Evolutionary conservation across 2,888 invertebrate species (phyloP).

Genomic region (Gerris lacustris): DNA sequence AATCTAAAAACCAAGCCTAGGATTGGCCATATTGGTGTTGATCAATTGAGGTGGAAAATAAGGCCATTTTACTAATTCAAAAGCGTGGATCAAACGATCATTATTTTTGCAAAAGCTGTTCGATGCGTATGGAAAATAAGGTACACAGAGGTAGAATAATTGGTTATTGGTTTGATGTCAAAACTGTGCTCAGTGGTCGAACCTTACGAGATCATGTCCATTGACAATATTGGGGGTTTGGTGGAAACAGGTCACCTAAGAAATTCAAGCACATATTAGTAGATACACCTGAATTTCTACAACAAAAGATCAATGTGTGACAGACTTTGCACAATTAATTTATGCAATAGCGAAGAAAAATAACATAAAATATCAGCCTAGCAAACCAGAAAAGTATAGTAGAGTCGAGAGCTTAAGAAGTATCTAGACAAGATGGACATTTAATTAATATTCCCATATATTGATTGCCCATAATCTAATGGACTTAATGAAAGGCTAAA

Average conservation of each 20-base stretch:
- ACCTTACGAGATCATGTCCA: conserved; percentile 33
- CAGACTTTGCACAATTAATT: conserved; percentile 32
- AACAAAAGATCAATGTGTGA: conserved; percentile 30
- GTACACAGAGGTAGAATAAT: conserved; percentile 23
- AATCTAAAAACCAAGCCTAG: not conserved
- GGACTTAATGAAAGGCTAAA: conserved; percentile 30
- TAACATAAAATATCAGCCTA: conserved; percentile 30
- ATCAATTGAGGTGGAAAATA: not conserved
- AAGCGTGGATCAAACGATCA: not conserved
- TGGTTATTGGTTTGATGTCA: conserved; percentile 28
- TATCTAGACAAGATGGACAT: conserved; percentile 29
- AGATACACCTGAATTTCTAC: conserved; percentile 32
- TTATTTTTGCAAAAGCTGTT: conserved; percentile 11
- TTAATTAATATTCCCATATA: conserved; percentile 27
- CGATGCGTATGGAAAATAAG: conserved; percentile 27
- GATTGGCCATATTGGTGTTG: not conserved
- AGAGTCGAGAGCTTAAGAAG: conserved; percentile 33
- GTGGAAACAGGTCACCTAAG: conserved; percentile 32
- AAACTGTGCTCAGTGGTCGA: conserved; percentile 27
- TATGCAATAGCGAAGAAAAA: conserved; percentile 25
- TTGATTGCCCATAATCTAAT: conserved; percentile 29
- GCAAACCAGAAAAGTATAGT: conserved; percentile 34
- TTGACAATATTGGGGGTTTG: conserved; percentile 34
- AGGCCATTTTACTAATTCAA: not conserved
- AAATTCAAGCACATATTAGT: conserved; percentile 33